phyloP scores from a whole-genome alignment of 2,888 invertebrate genomes.

The Ischnus inquisitorius region DNA sequence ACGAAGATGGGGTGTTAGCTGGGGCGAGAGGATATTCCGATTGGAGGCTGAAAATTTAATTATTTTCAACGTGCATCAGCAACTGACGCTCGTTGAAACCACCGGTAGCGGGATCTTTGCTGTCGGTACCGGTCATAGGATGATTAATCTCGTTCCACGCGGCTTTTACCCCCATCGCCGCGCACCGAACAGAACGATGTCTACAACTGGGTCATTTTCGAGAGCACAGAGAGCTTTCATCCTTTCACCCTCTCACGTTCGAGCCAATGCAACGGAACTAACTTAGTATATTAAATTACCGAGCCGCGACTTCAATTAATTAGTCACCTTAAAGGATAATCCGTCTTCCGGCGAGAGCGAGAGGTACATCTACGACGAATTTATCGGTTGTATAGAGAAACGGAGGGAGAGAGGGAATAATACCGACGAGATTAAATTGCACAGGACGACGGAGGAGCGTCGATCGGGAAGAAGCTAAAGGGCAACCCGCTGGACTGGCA shows the following conservation, averaged over 20 bases:
- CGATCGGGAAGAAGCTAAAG: conserved; percentile 12
- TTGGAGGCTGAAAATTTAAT: conserved; percentile 64
- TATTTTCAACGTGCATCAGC: conserved; percentile 49
- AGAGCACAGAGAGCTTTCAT: conserved; percentile 50
- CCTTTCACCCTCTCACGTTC: conserved; percentile 7
- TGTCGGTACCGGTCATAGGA: conserved; percentile 41
- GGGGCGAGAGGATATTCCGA: conserved; percentile 34
- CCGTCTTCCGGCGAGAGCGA: conserved; percentile 69
- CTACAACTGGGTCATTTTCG: conserved; percentile 75
- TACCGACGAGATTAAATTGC: conserved; percentile 60
- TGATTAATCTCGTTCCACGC: conserved; percentile 67
- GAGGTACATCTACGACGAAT: conserved; percentile 35
- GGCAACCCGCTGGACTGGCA: conserved; percentile 19
- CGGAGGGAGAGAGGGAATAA: conserved; percentile 33
- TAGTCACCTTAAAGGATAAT: conserved; percentile 77
- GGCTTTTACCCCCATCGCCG: conserved; percentile 47
- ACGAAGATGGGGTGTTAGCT: conserved; percentile 14
- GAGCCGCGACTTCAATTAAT: conserved; percentile 75
- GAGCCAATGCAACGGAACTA: conserved; percentile 51
- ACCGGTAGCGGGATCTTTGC: conserved; percentile 16
- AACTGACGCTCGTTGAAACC: not conserved
- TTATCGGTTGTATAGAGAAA: conserved; percentile 42
- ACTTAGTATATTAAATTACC: conserved; percentile 77
- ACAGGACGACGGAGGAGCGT: conserved; percentile 17
- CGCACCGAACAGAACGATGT: conserved; percentile 65